Evolutionary conservation across 1,140 invertebrate species (phyloP).

Genomic region (Saccostrea cuccullata): DNA sequence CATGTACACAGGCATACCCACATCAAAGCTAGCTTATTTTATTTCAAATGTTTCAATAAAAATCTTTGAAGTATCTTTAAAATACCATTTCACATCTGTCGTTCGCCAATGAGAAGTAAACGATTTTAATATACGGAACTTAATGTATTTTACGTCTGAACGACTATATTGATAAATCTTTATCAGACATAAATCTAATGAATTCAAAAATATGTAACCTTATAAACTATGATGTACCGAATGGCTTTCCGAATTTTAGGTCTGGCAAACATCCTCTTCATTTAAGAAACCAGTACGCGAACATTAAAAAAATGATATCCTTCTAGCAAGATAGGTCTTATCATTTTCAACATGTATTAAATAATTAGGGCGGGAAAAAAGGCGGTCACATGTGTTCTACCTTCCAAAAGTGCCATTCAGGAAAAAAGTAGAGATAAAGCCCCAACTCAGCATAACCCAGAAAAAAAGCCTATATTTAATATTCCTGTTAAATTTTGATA

Average conservation of each 20-base stretch:
- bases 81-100: not conserved
- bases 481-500: not conserved
- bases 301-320: not conserved
- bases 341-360: conserved; percentile 8
- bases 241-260: not conserved
- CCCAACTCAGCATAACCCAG: not conserved
- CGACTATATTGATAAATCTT: not conserved
- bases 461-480: not conserved
- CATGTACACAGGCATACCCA: not conserved
- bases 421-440: not conserved
- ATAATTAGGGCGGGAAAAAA: conserved; percentile 13
- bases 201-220: not conserved
- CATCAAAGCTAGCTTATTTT: not conserved
- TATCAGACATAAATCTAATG: not conserved
- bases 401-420: not conserved
- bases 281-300: not conserved
- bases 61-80: too few species aligned
- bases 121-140: not conserved
- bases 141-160: not conserved
- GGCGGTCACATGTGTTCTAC: not conserved
- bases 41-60: not conserved
- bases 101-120: not conserved
- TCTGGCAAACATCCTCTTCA: conserved; percentile 15
- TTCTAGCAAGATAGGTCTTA: not conserved
- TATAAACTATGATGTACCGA: conserved; percentile 6